Conservation (phyloP, 2,113 vertebrate genomes). For the Nyctereutes procyonoides region DNA sequence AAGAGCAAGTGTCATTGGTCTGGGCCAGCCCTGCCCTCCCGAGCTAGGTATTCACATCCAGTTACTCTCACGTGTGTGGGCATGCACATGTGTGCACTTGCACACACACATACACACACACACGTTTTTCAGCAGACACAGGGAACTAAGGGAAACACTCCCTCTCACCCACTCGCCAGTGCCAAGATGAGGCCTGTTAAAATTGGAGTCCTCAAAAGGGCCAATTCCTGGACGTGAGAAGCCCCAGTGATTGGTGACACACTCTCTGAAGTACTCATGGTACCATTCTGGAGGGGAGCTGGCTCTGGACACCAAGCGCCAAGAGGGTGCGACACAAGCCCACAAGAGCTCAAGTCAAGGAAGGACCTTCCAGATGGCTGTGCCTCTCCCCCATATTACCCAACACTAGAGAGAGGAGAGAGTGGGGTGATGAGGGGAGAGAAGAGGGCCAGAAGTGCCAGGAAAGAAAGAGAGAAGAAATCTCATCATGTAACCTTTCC, state of each 20-base stretch:
- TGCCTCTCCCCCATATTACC: background rate
- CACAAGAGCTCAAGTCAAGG: background rate
- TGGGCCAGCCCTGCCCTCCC: background rate
- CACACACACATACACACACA: background rate
- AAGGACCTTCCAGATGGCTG: background rate
- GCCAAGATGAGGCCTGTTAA: background rate
- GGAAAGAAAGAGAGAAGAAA: background rate
- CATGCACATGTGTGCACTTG: background rate
- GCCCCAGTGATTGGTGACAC: background rate
- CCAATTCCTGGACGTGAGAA: background rate
- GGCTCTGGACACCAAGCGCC: background rate
- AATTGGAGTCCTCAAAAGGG: background rate
- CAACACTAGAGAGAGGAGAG: background rate
- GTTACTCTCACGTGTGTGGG: rapidly evolving
- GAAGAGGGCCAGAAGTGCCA: background rate
- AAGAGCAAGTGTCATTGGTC: background rate
- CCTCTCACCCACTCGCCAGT: background rate
- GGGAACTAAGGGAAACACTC: background rate
- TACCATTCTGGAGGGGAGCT: background rate
- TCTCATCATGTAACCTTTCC: background rate
- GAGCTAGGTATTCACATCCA: background rate
- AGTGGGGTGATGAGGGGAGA: background rate
- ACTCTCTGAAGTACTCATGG: background rate
- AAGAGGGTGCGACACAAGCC: background rate
- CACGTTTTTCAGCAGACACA: background rate